Evolutionary conservation across 2,797 vertebrate species (phyloP).

Genomic region (Gallinago stenura): DNA sequence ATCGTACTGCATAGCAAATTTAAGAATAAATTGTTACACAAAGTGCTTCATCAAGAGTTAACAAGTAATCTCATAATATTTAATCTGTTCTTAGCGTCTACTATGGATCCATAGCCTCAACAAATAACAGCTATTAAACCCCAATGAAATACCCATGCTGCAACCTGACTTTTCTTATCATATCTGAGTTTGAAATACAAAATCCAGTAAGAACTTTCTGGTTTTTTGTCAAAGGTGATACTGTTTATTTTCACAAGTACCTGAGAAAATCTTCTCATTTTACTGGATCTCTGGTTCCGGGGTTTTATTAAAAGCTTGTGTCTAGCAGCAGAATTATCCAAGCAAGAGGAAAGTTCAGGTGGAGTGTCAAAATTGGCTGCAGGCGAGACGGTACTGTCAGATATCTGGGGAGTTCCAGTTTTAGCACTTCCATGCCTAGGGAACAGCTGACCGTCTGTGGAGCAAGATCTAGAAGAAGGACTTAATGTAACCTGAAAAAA

Average conservation of each 20-base stretch:
- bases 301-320: conserved; percentile 95
- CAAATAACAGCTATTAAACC: background rate
- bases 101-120: background rate
- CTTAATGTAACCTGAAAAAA: conserved; percentile 74
- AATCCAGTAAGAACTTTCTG: background rate
- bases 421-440: conserved; percentile 24
- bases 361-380: conserved; percentile 85
- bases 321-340: conserved; percentile 95
- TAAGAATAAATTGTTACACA: background rate
- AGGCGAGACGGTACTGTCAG: conserved; percentile 52
- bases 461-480: conserved; percentile 74
- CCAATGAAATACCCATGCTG: background rate
- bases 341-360: conserved; percentile 81
- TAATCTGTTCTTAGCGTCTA: background rate
- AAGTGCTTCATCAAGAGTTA: background rate
- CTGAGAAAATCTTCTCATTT: conserved; percentile 79
- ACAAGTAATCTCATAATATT: background rate
- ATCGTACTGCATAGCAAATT: background rate
- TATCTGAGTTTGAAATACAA: background rate
- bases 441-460: conserved; percentile 68
- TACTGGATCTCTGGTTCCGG: conserved; percentile 89
- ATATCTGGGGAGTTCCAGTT: conserved; percentile 38
- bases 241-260: conserved; percentile 75
- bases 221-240: background rate
- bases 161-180: background rate